Conservation (phyloP, 2,113 vertebrate genomes). For the Phycodurus eques region DNA sequence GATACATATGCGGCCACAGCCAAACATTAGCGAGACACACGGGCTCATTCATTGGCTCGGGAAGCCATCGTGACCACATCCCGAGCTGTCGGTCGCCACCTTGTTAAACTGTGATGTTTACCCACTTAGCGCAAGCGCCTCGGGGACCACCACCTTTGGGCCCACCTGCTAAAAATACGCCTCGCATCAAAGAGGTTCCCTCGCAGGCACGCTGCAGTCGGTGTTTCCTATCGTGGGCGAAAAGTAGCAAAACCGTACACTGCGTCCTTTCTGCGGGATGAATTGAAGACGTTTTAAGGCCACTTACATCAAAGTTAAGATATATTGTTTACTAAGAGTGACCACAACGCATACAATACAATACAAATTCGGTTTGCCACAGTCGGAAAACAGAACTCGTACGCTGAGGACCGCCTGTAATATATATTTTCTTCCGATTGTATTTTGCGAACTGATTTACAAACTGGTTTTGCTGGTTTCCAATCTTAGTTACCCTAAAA, state of each 20-base stretch:
- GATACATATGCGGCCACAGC: not conserved
- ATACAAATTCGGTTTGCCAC: no score
- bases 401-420: no score
- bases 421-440: no score
- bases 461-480: not conserved
- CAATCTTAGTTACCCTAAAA: no score
- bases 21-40: constrained; percentile 18
- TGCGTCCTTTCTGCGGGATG: not conserved
- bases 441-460: not conserved
- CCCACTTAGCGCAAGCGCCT: constrained; percentile 53
- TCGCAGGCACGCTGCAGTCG: constrained; percentile 23
- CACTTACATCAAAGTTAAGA: not conserved
- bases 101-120: constrained; percentile 65
- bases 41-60: constrained; percentile 40
- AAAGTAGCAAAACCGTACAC: not conserved
- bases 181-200: constrained; percentile 34
- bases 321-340: not conserved
- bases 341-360: no score
- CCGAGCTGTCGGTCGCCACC: constrained; percentile 52
- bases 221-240: constrained; percentile 29
- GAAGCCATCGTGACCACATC: constrained; percentile 53
- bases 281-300: not conserved
- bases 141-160: constrained; percentile 45
- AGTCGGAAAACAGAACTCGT: no score
- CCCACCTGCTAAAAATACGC: constrained; percentile 48